Conservation (phyloP, 2,797 vertebrate species). For the Coracias cyanogaster region DNA sequence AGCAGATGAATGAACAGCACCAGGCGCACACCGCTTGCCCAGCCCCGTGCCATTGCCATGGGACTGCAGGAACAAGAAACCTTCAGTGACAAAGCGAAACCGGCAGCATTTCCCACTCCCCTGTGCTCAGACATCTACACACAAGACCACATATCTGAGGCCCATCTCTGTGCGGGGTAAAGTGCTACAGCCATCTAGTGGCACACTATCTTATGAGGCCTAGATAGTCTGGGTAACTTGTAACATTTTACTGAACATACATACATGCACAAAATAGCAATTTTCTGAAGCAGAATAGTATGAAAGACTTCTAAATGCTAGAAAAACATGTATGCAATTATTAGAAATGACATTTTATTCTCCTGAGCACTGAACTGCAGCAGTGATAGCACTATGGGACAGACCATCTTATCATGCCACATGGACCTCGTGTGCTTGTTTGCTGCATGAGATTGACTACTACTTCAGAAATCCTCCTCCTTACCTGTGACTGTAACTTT, state of each 20-base stretch:
- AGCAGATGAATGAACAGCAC: not conserved
- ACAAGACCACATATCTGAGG: rapidly evolving
- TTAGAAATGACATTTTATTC: not conserved
- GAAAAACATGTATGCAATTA: not conserved
- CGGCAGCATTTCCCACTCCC: not conserved
- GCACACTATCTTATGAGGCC: not conserved
- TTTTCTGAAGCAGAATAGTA: not conserved
- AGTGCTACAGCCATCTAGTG: slow-evolving; percentile 1
- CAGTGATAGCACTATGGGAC: not conserved
- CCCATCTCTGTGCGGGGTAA: not conserved
- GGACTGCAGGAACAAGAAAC: not conserved
- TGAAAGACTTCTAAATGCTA: not conserved
- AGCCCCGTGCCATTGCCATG: rapidly evolving
- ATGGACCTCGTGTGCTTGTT: not conserved
- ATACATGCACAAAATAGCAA: not conserved
- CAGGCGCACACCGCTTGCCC: not conserved
- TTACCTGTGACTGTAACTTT: not conserved
- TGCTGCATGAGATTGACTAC: rapidly evolving
- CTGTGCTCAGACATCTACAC: not conserved
- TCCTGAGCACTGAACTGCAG: not conserved
- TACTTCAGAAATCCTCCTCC: not conserved
- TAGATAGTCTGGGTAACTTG: not conserved
- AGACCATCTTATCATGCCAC: rapidly evolving
- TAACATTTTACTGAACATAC: not conserved
- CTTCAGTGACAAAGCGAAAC: not conserved